These are phyloP conservation scores for Noctilio leporinus DNA, from an alignment of 2,113 vertebrate species.

Conservation along the genomic window DNA sequence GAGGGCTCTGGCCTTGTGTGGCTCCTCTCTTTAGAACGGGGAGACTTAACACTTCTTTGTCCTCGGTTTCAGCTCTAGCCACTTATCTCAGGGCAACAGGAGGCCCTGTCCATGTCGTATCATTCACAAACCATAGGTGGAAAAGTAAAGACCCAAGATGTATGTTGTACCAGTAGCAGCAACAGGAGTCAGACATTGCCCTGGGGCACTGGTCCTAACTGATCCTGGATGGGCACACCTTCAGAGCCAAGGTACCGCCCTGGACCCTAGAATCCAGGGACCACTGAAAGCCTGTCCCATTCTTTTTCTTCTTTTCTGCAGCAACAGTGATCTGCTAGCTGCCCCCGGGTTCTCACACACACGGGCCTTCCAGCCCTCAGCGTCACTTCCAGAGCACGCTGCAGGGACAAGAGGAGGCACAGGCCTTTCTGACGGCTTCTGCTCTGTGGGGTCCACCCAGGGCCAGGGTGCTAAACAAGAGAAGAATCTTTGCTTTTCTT, in stretches of 20 bases:
- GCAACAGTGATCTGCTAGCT: not conserved
- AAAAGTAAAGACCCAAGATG: not conserved
- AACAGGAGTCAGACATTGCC: not conserved
- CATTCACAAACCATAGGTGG: not conserved
- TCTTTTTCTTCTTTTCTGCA: not conserved
- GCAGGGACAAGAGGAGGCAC: too few relatives aligned
- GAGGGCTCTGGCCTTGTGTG: not conserved
- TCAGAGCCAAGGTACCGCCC: not conserved
- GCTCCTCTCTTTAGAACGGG: not conserved
- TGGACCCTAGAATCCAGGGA: not conserved
- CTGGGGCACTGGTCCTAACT: not conserved
- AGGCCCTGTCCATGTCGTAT: not conserved
- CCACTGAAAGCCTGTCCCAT: not conserved
- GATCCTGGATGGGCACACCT: not conserved
- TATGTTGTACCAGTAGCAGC: accelerated
- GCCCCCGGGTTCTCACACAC: not conserved
- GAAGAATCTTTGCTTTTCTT: not conserved
- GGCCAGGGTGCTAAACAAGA: not conserved
- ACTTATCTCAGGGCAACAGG: not conserved
- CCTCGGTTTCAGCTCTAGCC: not conserved
- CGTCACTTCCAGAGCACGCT: not conserved
- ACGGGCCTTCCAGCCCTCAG: not conserved
- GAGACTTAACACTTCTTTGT: not conserved
- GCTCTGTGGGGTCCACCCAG: not conserved
- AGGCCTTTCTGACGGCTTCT: not conserved